Conservation (phyloP, 2,888 invertebrate genomes). For the Ectemnius cavifrons region DNA sequence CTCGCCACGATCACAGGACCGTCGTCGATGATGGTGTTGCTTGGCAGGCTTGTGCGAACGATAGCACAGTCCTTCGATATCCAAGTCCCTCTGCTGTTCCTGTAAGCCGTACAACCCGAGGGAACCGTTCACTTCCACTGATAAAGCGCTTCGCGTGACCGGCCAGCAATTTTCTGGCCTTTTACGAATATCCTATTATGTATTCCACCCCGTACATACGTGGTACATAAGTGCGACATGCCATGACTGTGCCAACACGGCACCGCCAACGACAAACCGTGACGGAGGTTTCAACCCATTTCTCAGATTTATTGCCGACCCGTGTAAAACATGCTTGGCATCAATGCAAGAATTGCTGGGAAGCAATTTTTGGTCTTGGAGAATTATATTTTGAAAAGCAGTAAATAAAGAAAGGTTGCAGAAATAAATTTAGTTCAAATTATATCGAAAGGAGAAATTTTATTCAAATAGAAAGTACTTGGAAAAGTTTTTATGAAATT, state of each 20-base stretch:
- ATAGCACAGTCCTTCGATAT: constrained; percentile 62
- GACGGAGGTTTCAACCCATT: constrained; percentile 19
- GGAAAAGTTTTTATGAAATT: no score
- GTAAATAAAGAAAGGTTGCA: no score
- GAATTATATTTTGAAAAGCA: no score
- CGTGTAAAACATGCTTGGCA: background rate
- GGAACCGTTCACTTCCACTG: constrained; percentile 17
- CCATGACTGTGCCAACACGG: constrained; percentile 40
- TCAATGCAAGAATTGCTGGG: no score
- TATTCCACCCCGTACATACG: constrained; percentile 9
- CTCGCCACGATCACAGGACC: constrained; percentile 75
- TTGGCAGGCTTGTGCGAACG: constrained; percentile 47
- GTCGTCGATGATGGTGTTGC: constrained; percentile 38
- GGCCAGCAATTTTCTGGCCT: constrained; percentile 23
- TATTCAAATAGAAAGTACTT: no score
- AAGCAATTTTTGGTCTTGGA: no score
- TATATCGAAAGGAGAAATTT: no score
- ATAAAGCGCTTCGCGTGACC: constrained; percentile 56
- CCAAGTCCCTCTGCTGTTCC: constrained; percentile 59
- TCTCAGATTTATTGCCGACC: constrained; percentile 7
- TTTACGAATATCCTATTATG: constrained; percentile 38
- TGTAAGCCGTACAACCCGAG: constrained; percentile 24
- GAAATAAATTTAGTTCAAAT: no score
- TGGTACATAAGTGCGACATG: constrained; percentile 6
- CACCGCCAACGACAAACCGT: constrained; percentile 29